These are phyloP conservation scores for Trinorchestia longiramus DNA, from an alignment of 1,140 invertebrate genomes.

Conservation along the genomic window DNA sequence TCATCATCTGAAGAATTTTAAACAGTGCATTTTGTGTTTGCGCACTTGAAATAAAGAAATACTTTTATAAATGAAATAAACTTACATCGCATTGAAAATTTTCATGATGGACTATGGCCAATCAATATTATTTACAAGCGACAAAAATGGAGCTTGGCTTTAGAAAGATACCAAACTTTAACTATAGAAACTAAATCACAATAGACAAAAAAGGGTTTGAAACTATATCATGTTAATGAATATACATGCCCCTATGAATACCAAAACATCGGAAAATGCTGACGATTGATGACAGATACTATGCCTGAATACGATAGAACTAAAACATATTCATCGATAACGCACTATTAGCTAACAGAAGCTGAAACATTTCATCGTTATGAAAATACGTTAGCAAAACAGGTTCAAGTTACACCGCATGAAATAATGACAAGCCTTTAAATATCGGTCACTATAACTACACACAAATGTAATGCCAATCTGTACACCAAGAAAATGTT, in stretches of 20 bases:
- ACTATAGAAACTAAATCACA: not conserved
- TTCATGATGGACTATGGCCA: not conserved
- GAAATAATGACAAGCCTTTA: not conserved
- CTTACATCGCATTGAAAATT: not conserved
- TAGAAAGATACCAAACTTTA: not conserved
- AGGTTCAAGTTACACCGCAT: not conserved
- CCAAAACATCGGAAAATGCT: not conserved
- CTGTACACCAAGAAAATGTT: not conserved
- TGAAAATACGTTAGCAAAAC: not conserved
- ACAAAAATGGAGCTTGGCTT: not conserved
- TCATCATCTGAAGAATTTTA: not conserved
- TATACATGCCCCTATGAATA: not conserved
- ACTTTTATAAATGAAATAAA: not conserved
- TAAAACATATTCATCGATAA: not conserved
- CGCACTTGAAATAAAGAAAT: not conserved
- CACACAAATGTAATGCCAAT: not conserved
- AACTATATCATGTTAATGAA: not conserved
- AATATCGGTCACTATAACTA: not conserved
- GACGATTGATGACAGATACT: not conserved
- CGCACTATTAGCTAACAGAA: not conserved
- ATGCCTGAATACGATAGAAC: not conserved
- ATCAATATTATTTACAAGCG: not conserved
- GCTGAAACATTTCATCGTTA: not conserved
- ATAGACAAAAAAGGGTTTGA: not conserved
- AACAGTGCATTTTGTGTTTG: not conserved